Evolutionary conservation across 1,140 invertebrate species (phyloP).

Genomic region (Tachypleus tridentatus): DNA sequence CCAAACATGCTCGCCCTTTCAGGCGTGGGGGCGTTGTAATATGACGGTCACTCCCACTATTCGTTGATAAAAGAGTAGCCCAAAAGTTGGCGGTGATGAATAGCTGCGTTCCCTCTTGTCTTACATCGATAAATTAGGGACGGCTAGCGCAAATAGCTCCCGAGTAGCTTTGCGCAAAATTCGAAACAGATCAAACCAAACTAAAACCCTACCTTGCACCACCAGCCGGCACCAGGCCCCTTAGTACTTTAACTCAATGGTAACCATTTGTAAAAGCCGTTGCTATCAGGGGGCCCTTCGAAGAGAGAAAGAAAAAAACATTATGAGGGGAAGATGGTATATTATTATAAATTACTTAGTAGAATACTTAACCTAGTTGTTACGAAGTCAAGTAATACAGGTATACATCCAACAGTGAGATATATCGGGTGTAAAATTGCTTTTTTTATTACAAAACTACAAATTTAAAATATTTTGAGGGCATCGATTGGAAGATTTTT

Average conservation of each 20-base stretch:
- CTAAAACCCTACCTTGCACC: too few relatives aligned
- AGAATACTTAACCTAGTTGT: slow-evolving; percentile 4
- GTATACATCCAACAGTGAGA: slow-evolving; percentile 14
- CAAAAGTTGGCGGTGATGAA: too few relatives aligned
- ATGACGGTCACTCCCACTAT: too few relatives aligned
- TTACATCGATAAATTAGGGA: too few relatives aligned
- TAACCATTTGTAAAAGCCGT: slow-evolving; percentile 88
- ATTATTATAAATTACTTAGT: too few relatives aligned
- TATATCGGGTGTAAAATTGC: neutral
- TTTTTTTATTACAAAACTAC: neutral
- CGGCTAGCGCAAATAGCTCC: too few relatives aligned
- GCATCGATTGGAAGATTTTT: neutral
- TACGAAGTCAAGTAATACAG: slow-evolving; percentile 14
- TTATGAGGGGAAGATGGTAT: slow-evolving; percentile 9
- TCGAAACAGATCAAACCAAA: too few relatives aligned
- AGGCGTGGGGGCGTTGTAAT: too few relatives aligned
- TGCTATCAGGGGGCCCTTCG: slow-evolving; percentile 77
- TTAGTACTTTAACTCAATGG: slow-evolving; percentile 51
- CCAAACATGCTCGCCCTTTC: too few relatives aligned
- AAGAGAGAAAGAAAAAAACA: slow-evolving; percentile 14
- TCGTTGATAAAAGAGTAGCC: too few relatives aligned
- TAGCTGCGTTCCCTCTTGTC: too few relatives aligned
- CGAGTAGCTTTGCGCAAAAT: too few relatives aligned
- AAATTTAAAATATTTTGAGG: slow-evolving; percentile 14
- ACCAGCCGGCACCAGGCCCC: neutral